Conservation (phyloP, 2,113 vertebrate species). For the Bufo bufo region DNA sequence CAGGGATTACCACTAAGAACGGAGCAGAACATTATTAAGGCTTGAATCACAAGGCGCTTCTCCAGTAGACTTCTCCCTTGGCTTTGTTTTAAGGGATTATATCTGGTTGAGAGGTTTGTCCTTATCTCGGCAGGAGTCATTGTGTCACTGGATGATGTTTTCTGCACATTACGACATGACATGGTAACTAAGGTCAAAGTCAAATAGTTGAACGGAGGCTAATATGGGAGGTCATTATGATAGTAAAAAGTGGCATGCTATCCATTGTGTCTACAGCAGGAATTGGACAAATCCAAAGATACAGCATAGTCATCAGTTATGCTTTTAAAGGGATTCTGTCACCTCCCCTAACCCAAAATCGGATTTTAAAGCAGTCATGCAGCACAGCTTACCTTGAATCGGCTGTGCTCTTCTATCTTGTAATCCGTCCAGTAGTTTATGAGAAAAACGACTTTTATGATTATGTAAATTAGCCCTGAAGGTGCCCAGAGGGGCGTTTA, state of each 20-base stretch:
- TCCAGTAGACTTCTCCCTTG: not conserved
- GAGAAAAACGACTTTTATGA: no score
- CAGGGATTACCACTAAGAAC: constrained; percentile 38
- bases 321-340: no score
- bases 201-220: not conserved
- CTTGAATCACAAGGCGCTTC: constrained; percentile 8
- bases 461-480: no score
- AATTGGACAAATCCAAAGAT: no score
- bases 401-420: no score
- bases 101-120: constrained; percentile 9
- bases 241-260: not conserved
- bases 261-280: no score
- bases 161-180: constrained; percentile 20
- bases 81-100: constrained; percentile 13
- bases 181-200: constrained; percentile 21
- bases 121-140: not conserved
- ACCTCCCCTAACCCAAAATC: no score
- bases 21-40: constrained; percentile 23
- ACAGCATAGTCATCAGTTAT: no score
- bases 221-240: not conserved
- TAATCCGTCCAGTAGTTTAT: no score
- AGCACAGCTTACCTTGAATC: no score
- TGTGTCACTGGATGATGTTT: not conserved
- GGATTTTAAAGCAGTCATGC: no score
- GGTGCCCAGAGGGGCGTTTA: no score